Base-by-base conservation (phyloP, 1,140 invertebrate species). In the Procambarus virginalis region DNA sequence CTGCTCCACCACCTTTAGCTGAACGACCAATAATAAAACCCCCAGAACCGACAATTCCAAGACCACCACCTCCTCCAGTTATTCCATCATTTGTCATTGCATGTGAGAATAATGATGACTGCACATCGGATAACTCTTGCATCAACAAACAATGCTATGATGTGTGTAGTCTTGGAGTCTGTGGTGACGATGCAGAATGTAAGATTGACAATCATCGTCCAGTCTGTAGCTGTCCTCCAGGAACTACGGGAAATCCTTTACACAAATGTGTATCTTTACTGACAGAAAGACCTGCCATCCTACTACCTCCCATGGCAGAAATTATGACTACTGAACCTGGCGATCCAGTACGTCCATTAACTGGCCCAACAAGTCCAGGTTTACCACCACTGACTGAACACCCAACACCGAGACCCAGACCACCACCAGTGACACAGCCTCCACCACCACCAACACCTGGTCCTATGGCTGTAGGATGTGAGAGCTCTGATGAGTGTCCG, bases 101-200 rank as follows among this genome's bases (percentile, higher is more conserved):
- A 3, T 98, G 98, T 93, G 95, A 95, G 81, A 95, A 95, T 22
- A 92, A 91, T 84, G 91, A 92, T 84, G 96, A 97, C 78, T 98
- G 98, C 93, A 94, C 95, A 49, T 94, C 95, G 79, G 95, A 95
- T 68, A 96, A 96, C 92, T 95, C 96, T 1, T 98, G 98, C 91
- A 93, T 96, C 78, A 90, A 92, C 90, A 17, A 85, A 86, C 48
- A 94, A 60, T 98, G 97, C 93, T 95, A 96, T 51, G 96, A 97
- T 94, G 97, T 97, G 3, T 98, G 98, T 79, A 82, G 81, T 92
- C 84, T 88, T 89, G 93, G 91, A 92, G 94, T 95, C 12, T 98
- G 98, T 94, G 97, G 97, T 20, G 93, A 94, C 0, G 96, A 96
- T 51, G 97, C 97, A 3, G 95, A 97, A 88, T 98, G 97, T 92